Percentiles rank a stretch among this genome's conserved stretches.
phyloP scores from a whole-genome alignment of 2,113 vertebrate genomes.

The Phycodurus eques region DNA sequence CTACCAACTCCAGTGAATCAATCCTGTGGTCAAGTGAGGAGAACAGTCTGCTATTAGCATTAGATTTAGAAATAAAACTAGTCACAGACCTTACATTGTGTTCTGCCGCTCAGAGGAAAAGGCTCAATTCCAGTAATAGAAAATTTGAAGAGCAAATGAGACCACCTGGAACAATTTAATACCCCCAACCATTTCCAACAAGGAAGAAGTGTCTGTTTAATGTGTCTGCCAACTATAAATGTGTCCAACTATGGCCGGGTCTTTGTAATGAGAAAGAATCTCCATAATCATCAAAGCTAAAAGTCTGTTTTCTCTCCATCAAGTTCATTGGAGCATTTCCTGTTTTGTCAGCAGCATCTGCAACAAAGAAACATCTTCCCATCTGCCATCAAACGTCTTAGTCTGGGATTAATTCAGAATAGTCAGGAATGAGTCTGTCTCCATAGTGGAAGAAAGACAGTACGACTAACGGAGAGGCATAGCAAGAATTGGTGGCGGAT shows the following conservation, averaged over 20 bases:
- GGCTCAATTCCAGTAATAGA: slow-evolving; percentile 47
- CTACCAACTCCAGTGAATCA: slow-evolving; percentile 45
- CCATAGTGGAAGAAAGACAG: slow-evolving; percentile 31
- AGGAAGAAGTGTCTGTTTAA: slow-evolving; percentile 12
- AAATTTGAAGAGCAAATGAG: slow-evolving; percentile 53
- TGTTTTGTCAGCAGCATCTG: slow-evolving; percentile 18
- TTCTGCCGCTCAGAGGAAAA: slow-evolving; percentile 41
- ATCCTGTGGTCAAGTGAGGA: slow-evolving; percentile 39
- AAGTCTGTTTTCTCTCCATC: slow-evolving; percentile 7
- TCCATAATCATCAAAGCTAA: slow-evolving; percentile 11
- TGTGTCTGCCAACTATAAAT: slow-evolving; percentile 25
- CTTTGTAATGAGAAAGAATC: slow-evolving; percentile 15
- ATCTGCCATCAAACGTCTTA: slow-evolving; percentile 20
- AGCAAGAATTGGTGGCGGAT: slow-evolving; percentile 45
- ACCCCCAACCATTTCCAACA: slow-evolving; percentile 42
- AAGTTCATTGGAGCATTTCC: slow-evolving; percentile 15
- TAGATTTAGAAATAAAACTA: slow-evolving; percentile 46
- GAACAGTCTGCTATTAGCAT: slow-evolving; percentile 39
- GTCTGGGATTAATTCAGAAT: slow-evolving; percentile 31
- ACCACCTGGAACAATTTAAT: slow-evolving; percentile 63
- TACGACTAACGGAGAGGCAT: slow-evolving; percentile 22
- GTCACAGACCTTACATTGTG: slow-evolving; percentile 32
- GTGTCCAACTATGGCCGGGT: slow-evolving; percentile 9
- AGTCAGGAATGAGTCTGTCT: slow-evolving; percentile 20
- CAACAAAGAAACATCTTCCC: slow-evolving; percentile 17